These are phyloP conservation scores for Chaunax sp. DNA, from an alignment of 2,797 vertebrate genomes.

Conservation along the genomic window DNA sequence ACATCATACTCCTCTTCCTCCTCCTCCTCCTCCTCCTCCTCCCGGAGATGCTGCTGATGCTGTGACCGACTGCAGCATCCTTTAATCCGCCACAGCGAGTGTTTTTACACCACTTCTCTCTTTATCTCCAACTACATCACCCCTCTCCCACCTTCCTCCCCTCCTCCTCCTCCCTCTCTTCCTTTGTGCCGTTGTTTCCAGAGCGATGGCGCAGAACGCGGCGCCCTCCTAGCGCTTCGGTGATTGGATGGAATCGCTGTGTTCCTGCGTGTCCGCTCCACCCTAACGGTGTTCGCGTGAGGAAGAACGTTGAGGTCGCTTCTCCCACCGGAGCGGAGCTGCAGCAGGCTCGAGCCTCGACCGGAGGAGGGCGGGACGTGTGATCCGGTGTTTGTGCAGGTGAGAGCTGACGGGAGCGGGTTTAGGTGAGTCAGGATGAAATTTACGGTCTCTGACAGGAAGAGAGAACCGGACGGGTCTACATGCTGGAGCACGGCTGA, in stretches of 20 bases:
- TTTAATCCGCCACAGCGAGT: no score
- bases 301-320: conserved; percentile 62
- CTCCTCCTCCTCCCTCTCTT: background rate
- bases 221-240: conserved; percentile 10
- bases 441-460: conserved; percentile 22
- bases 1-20: conserved; percentile 66
- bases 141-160: background rate
- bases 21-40: background rate
- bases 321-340: conserved; percentile 61
- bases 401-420: conserved; percentile 16
- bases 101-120: no score
- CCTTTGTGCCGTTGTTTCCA: conserved; percentile 35
- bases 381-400: conserved; percentile 37
- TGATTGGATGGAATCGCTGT: conserved; percentile 12
- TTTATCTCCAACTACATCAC: conserved; percentile 55
- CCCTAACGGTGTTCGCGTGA: conserved; percentile 28
- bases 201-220: conserved; percentile 67
- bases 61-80: no score
- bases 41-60: background rate
- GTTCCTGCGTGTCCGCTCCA: conserved; percentile 34
- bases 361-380: conserved; percentile 52
- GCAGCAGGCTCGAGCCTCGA: conserved; percentile 49
- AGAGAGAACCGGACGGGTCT: no score
- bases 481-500: no score
- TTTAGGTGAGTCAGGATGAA: conserved; percentile 28